Conservation (phyloP, 2,797 vertebrate species). For the Cephalopachus bancanus region DNA sequence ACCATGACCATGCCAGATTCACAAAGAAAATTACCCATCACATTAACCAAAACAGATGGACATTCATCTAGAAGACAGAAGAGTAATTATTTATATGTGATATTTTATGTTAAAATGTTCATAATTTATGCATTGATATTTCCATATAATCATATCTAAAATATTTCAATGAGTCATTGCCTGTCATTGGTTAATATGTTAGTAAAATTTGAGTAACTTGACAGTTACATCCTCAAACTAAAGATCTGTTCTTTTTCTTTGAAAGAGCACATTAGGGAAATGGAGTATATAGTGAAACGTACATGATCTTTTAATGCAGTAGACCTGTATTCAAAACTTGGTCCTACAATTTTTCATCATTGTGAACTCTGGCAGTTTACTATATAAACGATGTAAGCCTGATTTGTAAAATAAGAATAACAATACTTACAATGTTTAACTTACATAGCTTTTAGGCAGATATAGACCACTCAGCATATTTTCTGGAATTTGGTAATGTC, state of each 20-base stretch:
- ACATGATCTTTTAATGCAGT: background rate
- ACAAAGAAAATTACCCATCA: background rate
- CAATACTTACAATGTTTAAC: background rate
- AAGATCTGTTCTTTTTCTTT: slow-evolving; percentile 54
- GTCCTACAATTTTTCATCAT: background rate
- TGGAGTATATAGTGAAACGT: background rate
- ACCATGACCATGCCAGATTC: background rate
- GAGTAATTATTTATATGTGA: background rate
- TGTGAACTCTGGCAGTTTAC: background rate
- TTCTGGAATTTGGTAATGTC: slow-evolving; percentile 64
- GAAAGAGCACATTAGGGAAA: background rate
- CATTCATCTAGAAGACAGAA: background rate
- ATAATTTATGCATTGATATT: background rate
- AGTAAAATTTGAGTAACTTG: slow-evolving; percentile 42
- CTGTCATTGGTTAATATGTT: background rate
- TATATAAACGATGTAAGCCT: background rate
- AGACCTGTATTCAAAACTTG: background rate
- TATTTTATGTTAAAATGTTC: background rate
- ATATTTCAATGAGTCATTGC: background rate
- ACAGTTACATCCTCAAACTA: slow-evolving; percentile 28
- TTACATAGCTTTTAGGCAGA: background rate
- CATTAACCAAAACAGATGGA: background rate
- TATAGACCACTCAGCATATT: background rate
- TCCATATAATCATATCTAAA: slow-evolving; percentile 30
- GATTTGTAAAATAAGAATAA: background rate